phyloP scores from a whole-genome alignment of 2,888 invertebrate genomes.

The Stenichneumon culpator region DNA sequence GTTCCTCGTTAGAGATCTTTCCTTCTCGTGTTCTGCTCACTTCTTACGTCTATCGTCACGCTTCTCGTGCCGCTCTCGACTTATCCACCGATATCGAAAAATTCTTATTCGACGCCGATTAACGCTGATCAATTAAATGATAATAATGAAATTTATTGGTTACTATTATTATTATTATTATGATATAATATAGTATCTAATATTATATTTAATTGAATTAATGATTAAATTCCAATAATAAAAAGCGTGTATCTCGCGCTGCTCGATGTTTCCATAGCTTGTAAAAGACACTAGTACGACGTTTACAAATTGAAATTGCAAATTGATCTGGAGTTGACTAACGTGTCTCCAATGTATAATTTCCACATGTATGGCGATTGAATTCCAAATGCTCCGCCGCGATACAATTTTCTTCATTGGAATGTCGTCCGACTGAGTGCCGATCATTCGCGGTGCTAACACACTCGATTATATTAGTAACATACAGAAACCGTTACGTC shows the following conservation, averaged over 20 bases:
- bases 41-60: background rate
- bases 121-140: background rate
- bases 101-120: background rate
- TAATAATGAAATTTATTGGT: background rate
- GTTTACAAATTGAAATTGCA: slow-evolving; percentile 1
- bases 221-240: background rate
- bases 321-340: slow-evolving; percentile 1
- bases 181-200: background rate
- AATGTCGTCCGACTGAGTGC: slow-evolving; percentile 41
- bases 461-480: slow-evolving; percentile 47
- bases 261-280: background rate
- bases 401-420: slow-evolving; percentile 37
- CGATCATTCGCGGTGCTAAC: slow-evolving; percentile 37
- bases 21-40: background rate
- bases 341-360: background rate
- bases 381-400: background rate
- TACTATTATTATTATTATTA: background rate
- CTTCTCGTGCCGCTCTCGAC: background rate
- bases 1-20: background rate
- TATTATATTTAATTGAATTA: background rate
- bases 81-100: background rate
- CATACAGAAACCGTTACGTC: slow-evolving; percentile 48
- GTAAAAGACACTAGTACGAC: background rate
- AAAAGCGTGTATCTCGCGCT: background rate
- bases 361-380: background rate